Evolutionary conservation across 2,888 invertebrate species (phyloP).

Genomic region (Bembecia ichneumoniformis): DNA sequence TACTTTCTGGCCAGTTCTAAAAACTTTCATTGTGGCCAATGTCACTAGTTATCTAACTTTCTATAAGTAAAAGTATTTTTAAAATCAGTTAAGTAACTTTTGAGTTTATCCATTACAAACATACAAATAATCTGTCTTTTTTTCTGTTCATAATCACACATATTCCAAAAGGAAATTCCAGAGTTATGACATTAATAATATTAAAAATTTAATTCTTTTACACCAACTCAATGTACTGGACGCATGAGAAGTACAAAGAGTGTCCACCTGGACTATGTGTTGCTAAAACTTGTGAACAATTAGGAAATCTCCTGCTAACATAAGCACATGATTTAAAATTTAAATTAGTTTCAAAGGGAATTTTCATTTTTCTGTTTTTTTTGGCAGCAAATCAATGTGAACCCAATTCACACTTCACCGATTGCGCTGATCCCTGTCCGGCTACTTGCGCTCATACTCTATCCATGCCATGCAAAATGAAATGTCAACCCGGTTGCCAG

Average conservation of each 20-base stretch:
- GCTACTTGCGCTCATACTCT: slow-evolving; percentile 1
- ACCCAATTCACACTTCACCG: slow-evolving; percentile 1
- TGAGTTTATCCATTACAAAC: too few relatives aligned
- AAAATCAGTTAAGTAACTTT: too few relatives aligned
- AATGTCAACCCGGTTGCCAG: slow-evolving; percentile 8
- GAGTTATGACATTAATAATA: too few relatives aligned
- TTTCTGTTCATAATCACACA: too few relatives aligned
- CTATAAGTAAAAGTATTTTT: too few relatives aligned
- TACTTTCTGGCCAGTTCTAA: too few relatives aligned
- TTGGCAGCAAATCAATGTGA: slow-evolving; percentile 5
- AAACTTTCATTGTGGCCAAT: too few relatives aligned
- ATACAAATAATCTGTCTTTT: too few relatives aligned
- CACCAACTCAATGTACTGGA: slow-evolving; percentile 3
- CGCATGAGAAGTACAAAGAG: slow-evolving; percentile 3
- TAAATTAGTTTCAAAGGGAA: too few relatives aligned
- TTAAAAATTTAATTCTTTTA: background rate
- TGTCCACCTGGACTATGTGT: slow-evolving; percentile 4
- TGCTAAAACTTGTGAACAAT: slow-evolving; percentile 5
- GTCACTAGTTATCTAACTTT: too few relatives aligned
- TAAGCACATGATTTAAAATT: too few relatives aligned
- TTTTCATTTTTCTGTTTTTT: background rate
- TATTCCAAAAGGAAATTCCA: too few relatives aligned
- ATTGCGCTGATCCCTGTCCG: slow-evolving; percentile 4
- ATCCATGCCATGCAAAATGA: slow-evolving; percentile 3
- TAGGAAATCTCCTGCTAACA: slow-evolving; percentile 1